Conservation (phyloP, 1,140 invertebrate species). For the Mycetomoellerius zeteki region DNA sequence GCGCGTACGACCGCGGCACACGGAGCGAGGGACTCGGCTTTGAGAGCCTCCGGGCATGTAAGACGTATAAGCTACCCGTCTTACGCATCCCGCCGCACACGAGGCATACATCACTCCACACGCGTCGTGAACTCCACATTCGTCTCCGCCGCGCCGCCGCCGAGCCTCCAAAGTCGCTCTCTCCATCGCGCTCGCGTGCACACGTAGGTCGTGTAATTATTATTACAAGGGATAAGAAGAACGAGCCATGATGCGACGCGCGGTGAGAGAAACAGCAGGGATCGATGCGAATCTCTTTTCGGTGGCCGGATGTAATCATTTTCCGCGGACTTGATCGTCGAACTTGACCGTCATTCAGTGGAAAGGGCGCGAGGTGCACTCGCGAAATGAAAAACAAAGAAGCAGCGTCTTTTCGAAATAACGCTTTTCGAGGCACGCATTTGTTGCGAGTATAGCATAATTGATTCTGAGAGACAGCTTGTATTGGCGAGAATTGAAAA, state of each 20-base stretch:
- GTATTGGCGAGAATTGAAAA: not conserved
- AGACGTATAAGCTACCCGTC: slow-evolving; percentile 74
- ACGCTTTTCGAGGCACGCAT: slow-evolving; percentile 34
- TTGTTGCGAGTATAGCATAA: slow-evolving; percentile 16
- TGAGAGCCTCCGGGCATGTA: slow-evolving; percentile 70
- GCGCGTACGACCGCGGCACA: slow-evolving; percentile 66
- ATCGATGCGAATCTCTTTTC: slow-evolving; percentile 75
- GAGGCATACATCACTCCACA: slow-evolving; percentile 74
- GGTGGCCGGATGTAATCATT: slow-evolving; percentile 77
- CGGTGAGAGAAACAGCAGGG: slow-evolving; percentile 73
- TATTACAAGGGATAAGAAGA: slow-evolving; percentile 74
- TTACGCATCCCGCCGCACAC: slow-evolving; percentile 72
- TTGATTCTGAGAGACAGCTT: slow-evolving; percentile 16
- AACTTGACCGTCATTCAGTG: slow-evolving; percentile 13
- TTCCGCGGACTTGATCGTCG: slow-evolving; percentile 58
- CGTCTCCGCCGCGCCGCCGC: slow-evolving; percentile 46
- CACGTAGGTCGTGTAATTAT: slow-evolving; percentile 73
- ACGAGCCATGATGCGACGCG: slow-evolving; percentile 13
- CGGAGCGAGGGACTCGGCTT: slow-evolving; percentile 64
- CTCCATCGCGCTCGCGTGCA: slow-evolving; percentile 13
- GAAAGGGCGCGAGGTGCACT: slow-evolving; percentile 38
- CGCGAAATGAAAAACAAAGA: slow-evolving; percentile 61
- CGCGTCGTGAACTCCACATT: slow-evolving; percentile 72
- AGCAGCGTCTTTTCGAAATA: slow-evolving; percentile 23
- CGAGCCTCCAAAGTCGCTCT: slow-evolving; percentile 57